Evolutionary conservation across 1,140 invertebrate genomes (phyloP).

Genomic region (Trichonephila clavipes): DNA sequence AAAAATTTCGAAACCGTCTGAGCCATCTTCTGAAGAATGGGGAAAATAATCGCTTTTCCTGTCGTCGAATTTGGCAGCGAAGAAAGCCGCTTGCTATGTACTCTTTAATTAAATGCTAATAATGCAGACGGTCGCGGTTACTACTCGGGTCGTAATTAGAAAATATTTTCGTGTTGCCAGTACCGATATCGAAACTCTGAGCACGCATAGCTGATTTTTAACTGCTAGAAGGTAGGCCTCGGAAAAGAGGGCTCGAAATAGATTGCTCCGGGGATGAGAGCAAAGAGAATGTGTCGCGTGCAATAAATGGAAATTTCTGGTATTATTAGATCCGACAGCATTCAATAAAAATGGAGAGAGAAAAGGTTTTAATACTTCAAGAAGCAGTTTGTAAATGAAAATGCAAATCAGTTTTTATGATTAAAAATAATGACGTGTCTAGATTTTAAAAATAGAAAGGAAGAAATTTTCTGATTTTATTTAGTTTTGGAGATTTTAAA

Average conservation of each 20-base stretch:
- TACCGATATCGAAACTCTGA: neutral
- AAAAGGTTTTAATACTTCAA: neutral
- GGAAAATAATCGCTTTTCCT: neutral
- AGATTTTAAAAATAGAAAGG: too few species aligned
- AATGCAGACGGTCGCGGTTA: slow-evolving; percentile 38
- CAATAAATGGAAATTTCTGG: neutral
- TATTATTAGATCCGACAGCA: neutral
- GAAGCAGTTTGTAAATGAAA: neutral
- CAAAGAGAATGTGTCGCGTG: neutral
- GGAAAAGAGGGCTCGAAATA: neutral
- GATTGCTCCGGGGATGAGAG: neutral
- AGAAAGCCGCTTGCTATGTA: slow-evolving; percentile 7
- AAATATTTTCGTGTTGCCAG: slow-evolving; percentile 61
- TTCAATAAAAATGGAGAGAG: neutral
- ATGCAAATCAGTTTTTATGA: neutral
- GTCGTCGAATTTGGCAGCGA: neutral
- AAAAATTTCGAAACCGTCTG: too few species aligned
- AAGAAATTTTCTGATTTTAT: too few species aligned
- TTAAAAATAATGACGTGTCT: neutral
- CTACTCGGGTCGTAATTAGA: slow-evolving; percentile 47
- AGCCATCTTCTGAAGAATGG: neutral
- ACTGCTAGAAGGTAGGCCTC: neutral
- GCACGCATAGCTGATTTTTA: slow-evolving; percentile 12
- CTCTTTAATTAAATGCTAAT: slow-evolving; percentile 64
- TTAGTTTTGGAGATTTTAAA: too few species aligned